Evolutionary conservation across 2,797 vertebrate species (phyloP), one percentile per base, ranked within the genome.

Genomic region (Brachyrhaphis roseni): DNA sequence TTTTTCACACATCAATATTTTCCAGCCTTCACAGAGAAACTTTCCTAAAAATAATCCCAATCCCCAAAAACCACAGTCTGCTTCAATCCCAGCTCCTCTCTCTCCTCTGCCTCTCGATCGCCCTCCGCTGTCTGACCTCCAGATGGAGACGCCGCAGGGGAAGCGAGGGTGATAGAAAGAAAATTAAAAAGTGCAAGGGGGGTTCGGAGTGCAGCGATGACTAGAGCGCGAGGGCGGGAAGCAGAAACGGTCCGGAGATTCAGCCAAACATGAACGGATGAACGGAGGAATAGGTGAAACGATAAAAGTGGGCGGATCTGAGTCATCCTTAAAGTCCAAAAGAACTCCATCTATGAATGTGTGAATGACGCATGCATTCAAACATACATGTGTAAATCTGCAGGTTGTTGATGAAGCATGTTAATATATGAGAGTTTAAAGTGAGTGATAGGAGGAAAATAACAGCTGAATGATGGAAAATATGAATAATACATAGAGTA

Each of bases 81-180:
- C 51, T 75, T 73, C 84, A 55, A 82, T 84, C 68, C 66, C 23
- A 70, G 20, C 41, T 82, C 62, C 79, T 16, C 80, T 41, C 80
- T 76, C 71, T 78, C 64, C 57, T 62, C 81, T 86, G 72, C 81
- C 87, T 88, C 81, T 31, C 34, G 79, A 92, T 82, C 91, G 95
- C 90, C 95, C 95, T 96, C 95, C 94, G 93, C 83, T 84, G 83
- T 90, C 90, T 95, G 94, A 95, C 95, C 95, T 95, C 95, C 95
- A 96, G 96, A 96, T 96, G 96, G 95, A 95, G 92, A 89, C 93
- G 90, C 95, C 88, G 84, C 93, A 80, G 95, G 94, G 93, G 91
- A 92, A 86, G 88, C 81, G 80, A 83, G 88, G 91, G 92, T 90
- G 90, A 94, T 79, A 81, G 91, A 92, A 94, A 94, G 93, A 94